Evolutionary conservation across 2,797 vertebrate genomes (phyloP), one percentile per base, ranked within the genome.

Genomic region (Muraenolepis orangiensis): DNA sequence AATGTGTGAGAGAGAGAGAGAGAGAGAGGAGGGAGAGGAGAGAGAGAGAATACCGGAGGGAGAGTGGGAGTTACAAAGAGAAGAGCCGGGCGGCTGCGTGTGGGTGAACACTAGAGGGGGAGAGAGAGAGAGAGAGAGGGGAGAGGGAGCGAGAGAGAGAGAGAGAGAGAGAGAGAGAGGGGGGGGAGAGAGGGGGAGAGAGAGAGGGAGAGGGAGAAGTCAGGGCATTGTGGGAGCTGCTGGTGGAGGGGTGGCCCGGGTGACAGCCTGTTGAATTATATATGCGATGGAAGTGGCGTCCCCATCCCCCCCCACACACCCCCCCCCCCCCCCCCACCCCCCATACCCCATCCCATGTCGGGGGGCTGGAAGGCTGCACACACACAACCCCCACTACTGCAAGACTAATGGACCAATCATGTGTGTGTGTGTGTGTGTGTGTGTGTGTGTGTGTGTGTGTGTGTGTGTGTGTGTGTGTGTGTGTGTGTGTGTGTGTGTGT

Each of bases 241-340:
- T 14, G 16, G 42, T 34, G 32, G 30, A 13, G 66, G 30, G 23
- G 75, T 36, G 78, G 51, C 74, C 76, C 8, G 78, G 77, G 79
- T 86, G 87, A 84, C 86, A 88, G 78, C 81, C 72, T 85, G 82
- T 80, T 91, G 84, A 91, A 91, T 91, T 88, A 91, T 91, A 85
- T 90, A 91, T 92, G 87, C 80, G 83, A 76, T 87, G 84, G 80
- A 90, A 87, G 88, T 69, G 72, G 18, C 18, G 20, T 14, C 2
- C 20, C 1, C 18, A 18, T 4, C n/a, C 46, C 51, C 51, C n/a
- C 6, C 51, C 4, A 6, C 1, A 1, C 42, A 46, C 18, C 3
- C 6, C 18, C 42, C 14, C 42, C 14, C 14, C 14, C 2, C 42
- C 16, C 6, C 3, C 32, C 32, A 7, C 3, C 16, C 40, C 12